Evolutionary conservation across 2,888 invertebrate genomes (phyloP), one percentile per base, ranked within the genome.

Genomic region (Stenchaetothrips biformis): DNA sequence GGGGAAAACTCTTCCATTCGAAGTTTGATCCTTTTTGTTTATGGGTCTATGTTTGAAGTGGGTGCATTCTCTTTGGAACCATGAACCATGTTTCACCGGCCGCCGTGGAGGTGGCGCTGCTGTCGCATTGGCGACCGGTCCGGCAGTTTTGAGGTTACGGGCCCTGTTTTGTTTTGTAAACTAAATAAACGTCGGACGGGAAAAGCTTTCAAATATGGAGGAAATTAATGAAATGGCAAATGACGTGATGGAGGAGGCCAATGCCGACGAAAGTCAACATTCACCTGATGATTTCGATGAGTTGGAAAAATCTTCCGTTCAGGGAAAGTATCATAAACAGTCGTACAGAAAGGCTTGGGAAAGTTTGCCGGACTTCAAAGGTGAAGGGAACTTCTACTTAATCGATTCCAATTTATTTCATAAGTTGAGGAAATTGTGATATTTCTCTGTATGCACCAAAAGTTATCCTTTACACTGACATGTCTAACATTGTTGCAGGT

Each of bases 331-430:
- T 67, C 67, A 90, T 82, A 90, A 89, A 81, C 90, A 90, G 84
- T 88, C 89, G 0, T 90, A 90, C 83, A 86, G 90, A 25, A 87
- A 88, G 83, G 90, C 90, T 82, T 90, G 90, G 90, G 90, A 90
- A 84, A 86, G 87, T 82, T 89, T 89, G 88, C 88, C 89, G 0
- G 90, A 90, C 86, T 90, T 90, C 85, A 88, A 89, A 88, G 90
- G 90, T 90, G n/a, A 86, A 82, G 67, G 18, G 18, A 18, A 59
- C 18, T 53, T 37, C 37, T 37, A 37, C 37, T 37, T 37, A 1
- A 37, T 4, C 4, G 37, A 4, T 4, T 37, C 4, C 4, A 37
- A 37, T 37, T 37, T 37, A 1, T 4, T 37, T 37, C 1, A 2
- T 2, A 37, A 37, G 1, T 2, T 1, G 4, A 37, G 37, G 4